Percentiles rank a stretch among this genome's conserved stretches.
Conservation (phyloP, 1,140 invertebrate species). For the Drosophila kepulauana region DNA sequence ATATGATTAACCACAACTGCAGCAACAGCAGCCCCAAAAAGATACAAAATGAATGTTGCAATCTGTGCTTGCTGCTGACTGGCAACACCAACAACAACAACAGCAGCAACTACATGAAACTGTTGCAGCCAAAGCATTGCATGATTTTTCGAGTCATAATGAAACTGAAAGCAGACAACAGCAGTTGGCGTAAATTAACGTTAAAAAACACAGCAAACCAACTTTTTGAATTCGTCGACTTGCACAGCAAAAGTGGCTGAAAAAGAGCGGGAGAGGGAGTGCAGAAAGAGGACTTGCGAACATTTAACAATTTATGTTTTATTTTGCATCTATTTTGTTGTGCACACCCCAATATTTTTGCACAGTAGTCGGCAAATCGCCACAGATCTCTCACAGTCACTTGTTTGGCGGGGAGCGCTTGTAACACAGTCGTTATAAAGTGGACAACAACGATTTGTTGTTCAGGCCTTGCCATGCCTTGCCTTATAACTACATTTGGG, state of each 20-base stretch:
- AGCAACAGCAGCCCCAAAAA: constrained; percentile 40
- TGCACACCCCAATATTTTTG: constrained; percentile 37
- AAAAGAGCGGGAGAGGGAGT: background rate
- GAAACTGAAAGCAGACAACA: constrained; percentile 73
- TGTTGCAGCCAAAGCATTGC: constrained; percentile 46
- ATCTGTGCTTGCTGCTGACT: constrained; percentile 56
- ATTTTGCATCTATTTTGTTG: constrained; percentile 33
- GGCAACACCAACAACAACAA: constrained; percentile 30
- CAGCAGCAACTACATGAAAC: constrained; percentile 14
- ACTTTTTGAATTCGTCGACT: constrained; percentile 19
- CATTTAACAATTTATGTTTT: constrained; percentile 46
- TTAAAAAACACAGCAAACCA: constrained; percentile 57
- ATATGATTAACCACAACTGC: constrained; percentile 72
- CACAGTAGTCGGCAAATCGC: constrained; percentile 47
- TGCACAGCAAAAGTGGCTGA: background rate
- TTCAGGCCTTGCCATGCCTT: constrained; percentile 5
- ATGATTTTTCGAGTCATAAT: constrained; percentile 74
- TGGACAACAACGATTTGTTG: constrained; percentile 19
- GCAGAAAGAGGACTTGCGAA: background rate
- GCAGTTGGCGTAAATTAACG: constrained; percentile 76
- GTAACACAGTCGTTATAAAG: constrained; percentile 25
- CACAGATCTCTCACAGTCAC: constrained; percentile 28
- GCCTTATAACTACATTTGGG: constrained; percentile 36
- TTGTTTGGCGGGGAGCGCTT: background rate
- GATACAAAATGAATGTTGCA: constrained; percentile 76